A percentile compares a stretch with the other conserved stretches of the same genome.
These are phyloP conservation scores for Typhlichthys subterraneus DNA, from an alignment of 2,797 vertebrate genomes.

Conservation along the genomic window DNA sequence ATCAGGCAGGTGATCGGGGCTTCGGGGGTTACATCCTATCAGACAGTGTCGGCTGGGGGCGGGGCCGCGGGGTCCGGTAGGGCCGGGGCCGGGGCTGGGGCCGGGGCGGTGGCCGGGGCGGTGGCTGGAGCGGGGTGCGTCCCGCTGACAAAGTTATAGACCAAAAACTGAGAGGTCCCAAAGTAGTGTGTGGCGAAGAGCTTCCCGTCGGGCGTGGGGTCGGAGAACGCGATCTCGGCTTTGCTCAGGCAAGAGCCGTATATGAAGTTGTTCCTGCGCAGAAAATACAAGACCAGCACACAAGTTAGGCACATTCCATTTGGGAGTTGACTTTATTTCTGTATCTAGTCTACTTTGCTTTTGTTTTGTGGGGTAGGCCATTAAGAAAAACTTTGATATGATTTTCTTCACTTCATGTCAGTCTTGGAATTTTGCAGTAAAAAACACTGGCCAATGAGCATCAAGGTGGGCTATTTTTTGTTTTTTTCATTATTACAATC, in stretches of 20 bases:
- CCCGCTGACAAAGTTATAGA: slow-evolving; percentile 97
- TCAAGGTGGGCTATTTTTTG: too few species aligned
- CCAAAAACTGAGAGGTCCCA: slow-evolving; percentile 96
- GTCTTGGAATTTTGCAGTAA: too few species aligned
- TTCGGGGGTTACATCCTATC: slow-evolving; percentile 24
- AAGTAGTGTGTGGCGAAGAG: slow-evolving; percentile 97
- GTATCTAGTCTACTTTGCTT: too few species aligned
- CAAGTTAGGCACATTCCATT: not conserved
- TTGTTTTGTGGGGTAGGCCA: too few species aligned
- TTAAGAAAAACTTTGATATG: too few species aligned
- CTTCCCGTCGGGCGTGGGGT: slow-evolving; percentile 97
- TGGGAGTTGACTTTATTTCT: too few species aligned
- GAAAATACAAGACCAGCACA: not conserved
- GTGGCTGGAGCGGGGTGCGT: slow-evolving; percentile 55
- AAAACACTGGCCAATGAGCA: too few species aligned
- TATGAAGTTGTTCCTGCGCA: slow-evolving; percentile 93
- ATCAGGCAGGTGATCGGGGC: slow-evolving; percentile 29
- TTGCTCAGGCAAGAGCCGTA: slow-evolving; percentile 97
- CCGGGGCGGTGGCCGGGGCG: slow-evolving; percentile 30
- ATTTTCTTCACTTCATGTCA: too few species aligned
- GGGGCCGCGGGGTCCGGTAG: slow-evolving; percentile 38
- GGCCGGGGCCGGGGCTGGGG: slow-evolving; percentile 31
- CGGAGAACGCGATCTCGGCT: slow-evolving; percentile 98
- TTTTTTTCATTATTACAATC: too few species aligned
- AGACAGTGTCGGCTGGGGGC: slow-evolving; percentile 51